phyloP scores from a whole-genome alignment of 1,140 invertebrate species.

The Scaptomyza montana region DNA sequence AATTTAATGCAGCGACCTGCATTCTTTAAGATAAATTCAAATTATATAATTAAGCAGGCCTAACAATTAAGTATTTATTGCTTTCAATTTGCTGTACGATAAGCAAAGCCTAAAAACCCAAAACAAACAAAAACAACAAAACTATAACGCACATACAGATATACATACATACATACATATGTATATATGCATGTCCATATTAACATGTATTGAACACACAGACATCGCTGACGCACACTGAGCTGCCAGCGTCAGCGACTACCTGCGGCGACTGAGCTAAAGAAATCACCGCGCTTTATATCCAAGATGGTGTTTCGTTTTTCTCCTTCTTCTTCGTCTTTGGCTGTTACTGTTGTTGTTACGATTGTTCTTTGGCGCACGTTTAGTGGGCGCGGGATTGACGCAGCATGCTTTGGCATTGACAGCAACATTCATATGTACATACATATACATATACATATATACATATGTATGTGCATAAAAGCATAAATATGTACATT shows the following conservation, averaged over 20 bases:
- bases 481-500: constrained; percentile 4
- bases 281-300: constrained; percentile 59
- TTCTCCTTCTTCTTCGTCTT: constrained; percentile 29
- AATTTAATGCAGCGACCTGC: constrained; percentile 4
- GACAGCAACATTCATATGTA: constrained; percentile 12
- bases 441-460: too few species aligned
- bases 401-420: background rate
- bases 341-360: constrained; percentile 25
- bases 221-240: constrained; percentile 34
- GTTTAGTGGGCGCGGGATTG: constrained; percentile 16
- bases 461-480: background rate
- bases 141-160: constrained; percentile 12
- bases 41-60: constrained; percentile 71
- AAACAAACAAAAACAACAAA: constrained; percentile 25
- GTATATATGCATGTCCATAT: background rate
- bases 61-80: constrained; percentile 79
- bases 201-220: background rate
- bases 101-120: constrained; percentile 39
- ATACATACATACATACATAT: background rate
- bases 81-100: constrained; percentile 74
- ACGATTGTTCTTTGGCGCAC: constrained; percentile 21
- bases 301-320: constrained; percentile 58
- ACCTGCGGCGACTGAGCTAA: constrained; percentile 41
- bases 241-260: constrained; percentile 38
- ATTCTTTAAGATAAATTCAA: constrained; percentile 66